Evolutionary conservation across 2,888 invertebrate species (phyloP).

Genomic region (Pammene fasciana): DNA sequence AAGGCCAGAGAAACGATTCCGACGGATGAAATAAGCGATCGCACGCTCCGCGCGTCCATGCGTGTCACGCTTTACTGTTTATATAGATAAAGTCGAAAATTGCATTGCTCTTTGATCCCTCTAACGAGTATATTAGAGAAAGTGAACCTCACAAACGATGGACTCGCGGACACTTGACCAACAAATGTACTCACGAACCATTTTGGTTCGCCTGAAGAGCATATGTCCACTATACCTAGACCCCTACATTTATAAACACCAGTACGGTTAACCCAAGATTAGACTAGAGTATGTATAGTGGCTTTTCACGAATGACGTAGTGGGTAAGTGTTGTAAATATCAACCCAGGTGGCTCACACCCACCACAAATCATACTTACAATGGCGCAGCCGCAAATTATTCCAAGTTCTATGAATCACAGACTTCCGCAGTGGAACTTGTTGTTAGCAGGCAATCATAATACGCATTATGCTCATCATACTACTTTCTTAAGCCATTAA

Average conservation of each 20-base stretch:
- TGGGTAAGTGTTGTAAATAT: neutral
- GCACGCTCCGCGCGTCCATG: constrained; percentile 46
- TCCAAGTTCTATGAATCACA: constrained; percentile 19
- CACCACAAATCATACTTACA: constrained; percentile 30
- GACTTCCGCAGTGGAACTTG: constrained; percentile 27
- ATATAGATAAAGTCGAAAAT: constrained; percentile 42
- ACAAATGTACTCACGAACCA: constrained; percentile 2
- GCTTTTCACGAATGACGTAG: neutral
- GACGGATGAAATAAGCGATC: constrained; percentile 48
- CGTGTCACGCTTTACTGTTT: constrained; percentile 20
- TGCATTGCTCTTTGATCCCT: constrained; percentile 16
- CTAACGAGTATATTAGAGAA: constrained; percentile 41
- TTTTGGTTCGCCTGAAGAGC: neutral
- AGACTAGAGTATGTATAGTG: neutral
- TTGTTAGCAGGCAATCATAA: constrained; percentile 19
- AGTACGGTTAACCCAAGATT: too few species aligned
- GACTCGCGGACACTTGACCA: constrained; percentile 37
- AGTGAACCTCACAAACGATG: constrained; percentile 42
- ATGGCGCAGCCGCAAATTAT: constrained; percentile 29
- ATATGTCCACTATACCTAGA: neutral
- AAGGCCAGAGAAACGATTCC: constrained; percentile 54
- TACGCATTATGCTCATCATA: constrained; percentile 16
- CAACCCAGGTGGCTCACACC: constrained; percentile 27
- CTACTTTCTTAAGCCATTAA: constrained; percentile 22
- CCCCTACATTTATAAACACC: neutral